Percentiles rank a stretch among this genome's conserved stretches.
Conservation (phyloP, 2,113 vertebrate species). For the Calonectris borealis region DNA sequence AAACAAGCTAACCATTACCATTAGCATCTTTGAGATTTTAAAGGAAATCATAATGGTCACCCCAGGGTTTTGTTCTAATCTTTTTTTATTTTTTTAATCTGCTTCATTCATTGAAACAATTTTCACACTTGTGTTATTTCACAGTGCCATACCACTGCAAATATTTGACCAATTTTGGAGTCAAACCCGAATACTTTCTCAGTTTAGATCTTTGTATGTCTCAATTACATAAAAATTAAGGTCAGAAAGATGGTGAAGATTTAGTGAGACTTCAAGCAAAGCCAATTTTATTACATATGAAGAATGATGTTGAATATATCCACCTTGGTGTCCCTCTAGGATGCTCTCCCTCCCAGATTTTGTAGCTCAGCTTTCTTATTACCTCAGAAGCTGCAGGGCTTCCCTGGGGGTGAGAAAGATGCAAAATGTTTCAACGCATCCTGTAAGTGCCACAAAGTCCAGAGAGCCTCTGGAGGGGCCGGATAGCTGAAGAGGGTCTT, state of each 20-base stretch:
- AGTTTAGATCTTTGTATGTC: neutral
- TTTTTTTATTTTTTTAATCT: neutral
- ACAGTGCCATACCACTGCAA: neutral
- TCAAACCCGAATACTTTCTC: neutral
- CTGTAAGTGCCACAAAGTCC: neutral
- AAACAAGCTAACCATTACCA: neutral
- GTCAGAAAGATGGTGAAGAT: neutral
- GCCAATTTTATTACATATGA: neutral
- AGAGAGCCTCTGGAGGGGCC: neutral
- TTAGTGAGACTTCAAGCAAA: neutral
- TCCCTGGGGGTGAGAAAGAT: neutral
- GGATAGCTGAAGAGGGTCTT: neutral
- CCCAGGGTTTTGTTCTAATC: neutral
- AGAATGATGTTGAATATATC: neutral
- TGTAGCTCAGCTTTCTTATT: neutral
- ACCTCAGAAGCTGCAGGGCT: neutral
- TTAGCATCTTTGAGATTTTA: neutral
- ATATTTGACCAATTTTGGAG: neutral
- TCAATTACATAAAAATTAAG: neutral
- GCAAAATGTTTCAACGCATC: neutral
- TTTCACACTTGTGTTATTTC: neutral
- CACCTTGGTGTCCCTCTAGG: neutral
- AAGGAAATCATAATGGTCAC: neutral
- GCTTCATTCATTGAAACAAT: neutral
- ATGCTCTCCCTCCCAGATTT: neutral